Percentiles rank a stretch among this genome's conserved stretches.
Evolutionary conservation across 2,797 vertebrate species (phyloP).

Genomic region (Ceryle rudis): DNA sequence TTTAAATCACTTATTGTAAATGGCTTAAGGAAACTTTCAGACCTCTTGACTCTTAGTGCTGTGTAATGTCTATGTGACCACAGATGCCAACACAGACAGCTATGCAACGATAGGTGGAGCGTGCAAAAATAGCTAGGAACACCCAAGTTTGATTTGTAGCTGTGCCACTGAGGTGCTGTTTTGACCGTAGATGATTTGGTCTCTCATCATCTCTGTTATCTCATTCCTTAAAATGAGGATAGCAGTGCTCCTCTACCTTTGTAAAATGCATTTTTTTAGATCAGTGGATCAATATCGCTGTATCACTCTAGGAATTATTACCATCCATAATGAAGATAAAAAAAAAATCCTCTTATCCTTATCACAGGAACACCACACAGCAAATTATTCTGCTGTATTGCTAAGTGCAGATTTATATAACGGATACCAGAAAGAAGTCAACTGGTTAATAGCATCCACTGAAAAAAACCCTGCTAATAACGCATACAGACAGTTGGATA

Average conservation of each 20-base stretch:
- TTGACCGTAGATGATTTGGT: not conserved
- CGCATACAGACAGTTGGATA: not conserved
- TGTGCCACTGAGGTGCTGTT: not conserved
- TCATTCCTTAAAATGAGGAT: not conserved
- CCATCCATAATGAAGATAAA: not conserved
- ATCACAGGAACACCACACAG: slow-evolving; percentile 32
- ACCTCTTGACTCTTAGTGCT: slow-evolving; percentile 22
- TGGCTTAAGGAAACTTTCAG: slow-evolving; percentile 59
- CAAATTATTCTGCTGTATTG: slow-evolving; percentile 47
- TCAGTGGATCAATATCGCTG: slow-evolving; percentile 37
- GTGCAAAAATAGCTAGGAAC: not conserved
- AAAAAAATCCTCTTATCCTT: slow-evolving; percentile 57
- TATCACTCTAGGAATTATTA: slow-evolving; percentile 52
- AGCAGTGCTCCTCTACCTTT: not conserved
- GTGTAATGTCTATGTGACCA: not conserved
- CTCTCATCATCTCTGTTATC: not conserved
- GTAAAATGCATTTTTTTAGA: not conserved
- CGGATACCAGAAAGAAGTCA: slow-evolving; percentile 17
- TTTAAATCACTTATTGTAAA: slow-evolving; percentile 66
- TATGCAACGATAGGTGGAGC: not conserved
- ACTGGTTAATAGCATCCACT: slow-evolving; percentile 18
- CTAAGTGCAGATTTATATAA: slow-evolving; percentile 44
- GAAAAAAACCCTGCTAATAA: not conserved
- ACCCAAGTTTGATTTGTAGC: not conserved
- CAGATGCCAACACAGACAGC: not conserved